Percentiles rank a stretch among this genome's conserved stretches.
These are phyloP conservation scores for Papilio glaucus DNA, from an alignment of 1,140 invertebrate species.

Conservation along the genomic window DNA sequence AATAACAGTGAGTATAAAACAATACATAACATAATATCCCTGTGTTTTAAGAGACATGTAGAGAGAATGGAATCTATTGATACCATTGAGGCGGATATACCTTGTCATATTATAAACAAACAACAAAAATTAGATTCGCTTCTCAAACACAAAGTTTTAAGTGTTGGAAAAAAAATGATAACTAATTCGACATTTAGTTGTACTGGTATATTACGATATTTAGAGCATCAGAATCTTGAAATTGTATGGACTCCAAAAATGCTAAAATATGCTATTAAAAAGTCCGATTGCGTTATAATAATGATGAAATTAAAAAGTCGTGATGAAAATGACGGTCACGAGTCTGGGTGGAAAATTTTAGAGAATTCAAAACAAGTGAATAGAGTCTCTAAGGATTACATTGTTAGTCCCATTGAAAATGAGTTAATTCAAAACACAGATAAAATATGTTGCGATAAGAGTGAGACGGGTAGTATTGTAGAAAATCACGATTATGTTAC, in stretches of 20 bases:
- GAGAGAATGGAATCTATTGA: constrained; percentile 42
- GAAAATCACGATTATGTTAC: not conserved
- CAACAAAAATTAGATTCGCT: constrained; percentile 45
- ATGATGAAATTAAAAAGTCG: constrained; percentile 49
- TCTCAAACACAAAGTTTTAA: constrained; percentile 69
- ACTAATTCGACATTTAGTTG: constrained; percentile 59
- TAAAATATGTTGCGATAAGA: not conserved
- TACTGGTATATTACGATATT: constrained; percentile 63
- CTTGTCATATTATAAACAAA: constrained; percentile 27
- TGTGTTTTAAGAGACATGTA: constrained; percentile 56
- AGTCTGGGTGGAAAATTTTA: constrained; percentile 49
- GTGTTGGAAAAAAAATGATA: constrained; percentile 68
- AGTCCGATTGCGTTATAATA: constrained; percentile 52
- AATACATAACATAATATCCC: constrained; percentile 48
- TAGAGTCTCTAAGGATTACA: not conserved
- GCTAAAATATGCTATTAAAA: constrained; percentile 29
- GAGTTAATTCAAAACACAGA: not conserved
- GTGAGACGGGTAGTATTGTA: not conserved
- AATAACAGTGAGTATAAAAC: constrained; percentile 34
- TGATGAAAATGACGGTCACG: constrained; percentile 39
- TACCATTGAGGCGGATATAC: constrained; percentile 29
- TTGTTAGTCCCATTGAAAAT: not conserved
- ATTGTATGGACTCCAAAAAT: constrained; percentile 57
- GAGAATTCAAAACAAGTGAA: not conserved
- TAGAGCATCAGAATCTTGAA: constrained; percentile 67